Percentiles rank a stretch among this genome's conserved stretches.
phyloP scores from a whole-genome alignment of 2,797 vertebrate genomes.

The Pelobates cultripes region DNA sequence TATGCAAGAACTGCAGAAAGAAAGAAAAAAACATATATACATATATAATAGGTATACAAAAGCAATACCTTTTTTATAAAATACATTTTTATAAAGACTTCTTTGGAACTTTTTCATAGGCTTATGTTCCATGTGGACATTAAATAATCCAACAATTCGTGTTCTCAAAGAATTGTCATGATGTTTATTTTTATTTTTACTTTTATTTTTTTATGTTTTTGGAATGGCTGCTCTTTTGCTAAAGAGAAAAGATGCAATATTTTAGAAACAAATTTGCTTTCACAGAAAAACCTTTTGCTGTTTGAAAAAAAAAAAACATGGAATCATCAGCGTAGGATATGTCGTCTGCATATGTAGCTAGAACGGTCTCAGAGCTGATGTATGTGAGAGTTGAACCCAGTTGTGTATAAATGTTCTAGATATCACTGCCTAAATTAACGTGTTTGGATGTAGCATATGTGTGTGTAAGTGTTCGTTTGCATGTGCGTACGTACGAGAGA shows the following conservation, averaged over 20 bases:
- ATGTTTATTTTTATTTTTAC: background rate
- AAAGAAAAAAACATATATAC: background rate
- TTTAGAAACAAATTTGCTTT: constrained; percentile 25
- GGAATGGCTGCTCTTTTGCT: constrained; percentile 24
- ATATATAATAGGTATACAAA: background rate
- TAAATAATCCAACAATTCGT: constrained; percentile 17
- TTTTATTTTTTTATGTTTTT: constrained; percentile 13
- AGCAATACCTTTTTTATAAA: background rate
- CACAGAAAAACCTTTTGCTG: constrained; percentile 17
- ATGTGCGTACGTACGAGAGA: constrained; percentile 1
- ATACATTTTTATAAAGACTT: background rate
- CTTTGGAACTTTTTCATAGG: background rate
- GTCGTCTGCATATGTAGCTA: constrained; percentile 27
- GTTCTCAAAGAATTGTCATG: constrained; percentile 11
- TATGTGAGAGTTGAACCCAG: constrained; percentile 11
- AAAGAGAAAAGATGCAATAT: constrained; percentile 39
- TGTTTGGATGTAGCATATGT: constrained; percentile 5
- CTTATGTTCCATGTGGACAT: background rate
- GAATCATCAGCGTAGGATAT: constrained; percentile 13
- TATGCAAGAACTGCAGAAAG: background rate
- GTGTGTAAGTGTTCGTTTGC: background rate
- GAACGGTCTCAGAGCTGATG: background rate
- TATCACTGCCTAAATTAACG: constrained; percentile 30
- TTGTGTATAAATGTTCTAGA: constrained; percentile 8
- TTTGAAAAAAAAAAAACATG: constrained; percentile 6